Conservation (phyloP, 2,888 invertebrate genomes). For the Harpalus rufipes region DNA sequence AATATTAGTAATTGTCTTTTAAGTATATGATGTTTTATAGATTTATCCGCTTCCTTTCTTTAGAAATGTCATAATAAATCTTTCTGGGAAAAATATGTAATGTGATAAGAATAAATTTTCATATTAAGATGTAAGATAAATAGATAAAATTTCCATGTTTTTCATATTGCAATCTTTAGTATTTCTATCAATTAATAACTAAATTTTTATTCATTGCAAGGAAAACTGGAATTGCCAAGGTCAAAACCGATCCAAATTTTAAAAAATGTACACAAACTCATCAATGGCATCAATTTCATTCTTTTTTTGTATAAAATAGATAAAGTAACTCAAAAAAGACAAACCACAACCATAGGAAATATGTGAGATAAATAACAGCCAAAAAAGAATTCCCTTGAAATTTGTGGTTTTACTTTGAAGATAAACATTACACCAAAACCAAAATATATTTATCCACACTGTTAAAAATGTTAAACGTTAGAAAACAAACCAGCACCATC, state of each 20-base stretch:
- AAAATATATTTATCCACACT: background rate
- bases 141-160: slow-evolving; percentile 1
- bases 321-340: background rate
- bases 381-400: background rate
- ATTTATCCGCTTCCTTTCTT: background rate
- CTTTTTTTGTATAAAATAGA: background rate
- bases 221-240: slow-evolving; percentile 16
- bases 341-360: background rate
- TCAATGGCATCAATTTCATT: background rate
- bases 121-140: slow-evolving; percentile 6
- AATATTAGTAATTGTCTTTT: background rate
- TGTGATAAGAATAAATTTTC: background rate
- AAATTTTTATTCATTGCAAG: background rate
- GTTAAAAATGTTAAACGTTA: background rate
- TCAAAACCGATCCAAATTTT: background rate
- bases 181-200: background rate
- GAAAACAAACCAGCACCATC: background rate
- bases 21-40: background rate
- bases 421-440: background rate
- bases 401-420: background rate
- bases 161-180: background rate
- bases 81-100: slow-evolving; percentile 7
- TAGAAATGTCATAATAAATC: background rate
- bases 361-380: background rate
- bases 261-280: background rate